A percentile compares a stretch with the other conserved stretches of the same genome.
phyloP scores from a whole-genome alignment of 2,797 vertebrate genomes.

The Argyrosomus regius region DNA sequence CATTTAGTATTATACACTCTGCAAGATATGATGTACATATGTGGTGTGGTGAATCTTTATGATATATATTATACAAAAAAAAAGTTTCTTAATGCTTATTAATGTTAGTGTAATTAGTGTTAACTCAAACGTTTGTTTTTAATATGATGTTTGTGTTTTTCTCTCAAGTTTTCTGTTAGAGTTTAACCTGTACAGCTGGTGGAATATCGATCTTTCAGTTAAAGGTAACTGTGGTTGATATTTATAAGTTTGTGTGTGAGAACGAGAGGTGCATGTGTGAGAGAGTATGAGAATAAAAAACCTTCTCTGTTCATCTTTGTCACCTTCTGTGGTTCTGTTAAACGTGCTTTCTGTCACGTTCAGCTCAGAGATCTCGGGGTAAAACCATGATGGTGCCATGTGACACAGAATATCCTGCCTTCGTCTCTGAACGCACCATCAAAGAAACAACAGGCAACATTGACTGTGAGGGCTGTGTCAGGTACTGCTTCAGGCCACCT shows the following conservation, averaged over 20 bases:
- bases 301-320: background rate
- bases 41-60: background rate
- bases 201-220: conserved; percentile 92
- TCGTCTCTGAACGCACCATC: conserved; percentile 97
- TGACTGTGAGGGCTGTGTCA: conserved; percentile 93
- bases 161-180: conserved; percentile 94
- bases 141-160: conserved; percentile 40
- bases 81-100: background rate
- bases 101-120: background rate
- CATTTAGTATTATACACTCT: background rate
- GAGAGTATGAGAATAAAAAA: background rate
- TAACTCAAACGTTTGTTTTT: background rate
- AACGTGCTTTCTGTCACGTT: conserved; percentile 20
- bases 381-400: conserved; percentile 96
- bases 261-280: background rate
- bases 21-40: background rate
- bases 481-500: conserved; percentile 83
- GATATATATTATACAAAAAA: background rate
- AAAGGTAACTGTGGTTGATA: conserved; percentile 86
- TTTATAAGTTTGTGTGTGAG: background rate
- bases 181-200: conserved; percentile 98
- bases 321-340: background rate
- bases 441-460: conserved; percentile 97
- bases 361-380: conserved; percentile 90
- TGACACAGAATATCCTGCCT: conserved; percentile 98